Percentiles rank a stretch among this genome's conserved stretches.
phyloP scores from a whole-genome alignment of 2,797 vertebrate species.

The Onychomys arenicola region DNA sequence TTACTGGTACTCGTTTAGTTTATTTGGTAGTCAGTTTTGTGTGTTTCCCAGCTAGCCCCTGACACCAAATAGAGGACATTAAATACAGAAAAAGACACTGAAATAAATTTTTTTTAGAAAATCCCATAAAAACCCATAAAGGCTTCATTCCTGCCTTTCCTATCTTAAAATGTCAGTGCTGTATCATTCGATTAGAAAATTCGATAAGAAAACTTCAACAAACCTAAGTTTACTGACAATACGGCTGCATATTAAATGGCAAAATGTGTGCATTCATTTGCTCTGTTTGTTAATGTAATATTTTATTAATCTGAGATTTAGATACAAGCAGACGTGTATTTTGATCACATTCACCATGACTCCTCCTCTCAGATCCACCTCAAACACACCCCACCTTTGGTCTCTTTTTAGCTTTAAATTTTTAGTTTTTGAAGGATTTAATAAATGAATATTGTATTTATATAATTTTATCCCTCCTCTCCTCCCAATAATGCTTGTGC shows the following conservation, averaged over 20 bases:
- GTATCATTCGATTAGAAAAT: slow-evolving; percentile 3
- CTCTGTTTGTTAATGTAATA: not conserved
- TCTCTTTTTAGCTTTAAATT: not conserved
- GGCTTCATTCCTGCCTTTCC: not conserved
- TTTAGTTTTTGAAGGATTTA: not conserved
- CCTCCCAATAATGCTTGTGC: no score
- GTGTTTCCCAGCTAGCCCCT: not conserved
- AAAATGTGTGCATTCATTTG: not conserved
- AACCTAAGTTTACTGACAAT: not conserved
- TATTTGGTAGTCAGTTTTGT: not conserved
- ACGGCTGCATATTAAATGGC: not conserved
- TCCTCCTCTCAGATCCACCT: not conserved
- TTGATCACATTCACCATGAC: not conserved
- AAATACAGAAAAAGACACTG: not conserved
- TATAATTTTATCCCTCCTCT: no score
- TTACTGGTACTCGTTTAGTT: slow-evolving; percentile 5
- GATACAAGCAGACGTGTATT: not conserved
- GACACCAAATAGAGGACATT: not conserved
- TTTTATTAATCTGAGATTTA: not conserved
- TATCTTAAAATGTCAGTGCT: not conserved
- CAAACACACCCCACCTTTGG: not conserved
- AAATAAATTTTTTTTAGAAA: not conserved
- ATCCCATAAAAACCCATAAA: not conserved
- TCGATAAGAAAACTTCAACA: not conserved
- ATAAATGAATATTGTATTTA: no score